Percentiles rank a stretch among this genome's conserved stretches.
Evolutionary conservation across 2,888 invertebrate species (phyloP).

Genomic region (Hecatera dysodea): DNA sequence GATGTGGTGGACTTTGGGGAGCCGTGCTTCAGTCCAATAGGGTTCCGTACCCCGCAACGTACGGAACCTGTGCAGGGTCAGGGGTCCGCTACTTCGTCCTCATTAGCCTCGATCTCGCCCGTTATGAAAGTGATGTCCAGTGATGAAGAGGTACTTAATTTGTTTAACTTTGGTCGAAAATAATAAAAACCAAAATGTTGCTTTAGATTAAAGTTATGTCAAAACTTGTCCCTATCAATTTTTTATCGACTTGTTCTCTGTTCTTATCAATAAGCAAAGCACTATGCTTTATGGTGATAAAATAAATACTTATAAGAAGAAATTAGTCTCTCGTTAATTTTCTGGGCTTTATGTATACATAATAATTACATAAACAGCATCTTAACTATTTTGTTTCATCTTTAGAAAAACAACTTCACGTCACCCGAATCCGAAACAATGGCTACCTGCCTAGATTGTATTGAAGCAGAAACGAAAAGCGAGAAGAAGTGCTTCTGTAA

Average conservation of each 20-base stretch:
- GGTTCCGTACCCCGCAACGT: slow-evolving; percentile 81
- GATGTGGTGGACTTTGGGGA: slow-evolving; percentile 85
- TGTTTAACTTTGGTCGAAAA: not conserved
- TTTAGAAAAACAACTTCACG: slow-evolving; percentile 85
- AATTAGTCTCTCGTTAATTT: not conserved
- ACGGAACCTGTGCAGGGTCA: slow-evolving; percentile 53
- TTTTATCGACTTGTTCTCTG: no score
- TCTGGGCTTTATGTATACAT: not conserved
- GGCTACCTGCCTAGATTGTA: slow-evolving; percentile 84
- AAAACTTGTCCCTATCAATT: no score
- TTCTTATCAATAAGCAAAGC: no score
- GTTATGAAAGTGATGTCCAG: slow-evolving; percentile 81
- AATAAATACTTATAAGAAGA: not conserved
- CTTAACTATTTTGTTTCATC: slow-evolving; percentile 29
- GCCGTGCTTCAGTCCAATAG: slow-evolving; percentile 84
- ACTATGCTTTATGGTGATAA: not conserved
- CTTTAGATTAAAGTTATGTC: no score
- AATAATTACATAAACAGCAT: not conserved
- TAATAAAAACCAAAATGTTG: no score
- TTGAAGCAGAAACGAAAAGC: slow-evolving; percentile 72
- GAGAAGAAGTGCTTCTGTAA: slow-evolving; percentile 82
- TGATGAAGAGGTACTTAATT: slow-evolving; percentile 81
- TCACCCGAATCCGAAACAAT: slow-evolving; percentile 86
- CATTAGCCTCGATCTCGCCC: slow-evolving; percentile 83
- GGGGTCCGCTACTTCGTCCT: slow-evolving; percentile 77